Conservation (phyloP, 2,113 vertebrate genomes). For the Crypturellus undulatus region DNA sequence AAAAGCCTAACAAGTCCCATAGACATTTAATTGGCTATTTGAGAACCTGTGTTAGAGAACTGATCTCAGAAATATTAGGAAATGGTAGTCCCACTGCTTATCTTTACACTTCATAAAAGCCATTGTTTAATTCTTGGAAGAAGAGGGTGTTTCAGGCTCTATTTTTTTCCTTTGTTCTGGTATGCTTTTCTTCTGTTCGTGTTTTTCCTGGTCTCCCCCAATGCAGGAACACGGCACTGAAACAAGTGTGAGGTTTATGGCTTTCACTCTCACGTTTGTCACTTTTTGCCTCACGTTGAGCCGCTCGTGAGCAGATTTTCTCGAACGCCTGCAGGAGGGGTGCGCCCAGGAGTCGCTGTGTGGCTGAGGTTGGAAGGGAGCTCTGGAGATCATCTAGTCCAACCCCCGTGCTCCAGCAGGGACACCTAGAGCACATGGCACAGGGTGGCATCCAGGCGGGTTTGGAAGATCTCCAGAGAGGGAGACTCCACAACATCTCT, state of each 20-base stretch:
- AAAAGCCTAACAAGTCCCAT: not conserved
- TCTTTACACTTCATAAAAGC: constrained; percentile 42
- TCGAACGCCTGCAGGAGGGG: not conserved
- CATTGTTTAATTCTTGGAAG: constrained; percentile 58
- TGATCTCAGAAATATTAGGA: constrained; percentile 28
- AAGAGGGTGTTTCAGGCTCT: constrained; percentile 18
- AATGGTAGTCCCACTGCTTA: constrained; percentile 26
- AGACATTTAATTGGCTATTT: not conserved
- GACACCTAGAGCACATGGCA: too few species aligned
- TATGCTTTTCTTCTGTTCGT: constrained; percentile 23
- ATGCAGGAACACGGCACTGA: not conserved
- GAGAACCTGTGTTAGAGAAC: constrained; percentile 1
- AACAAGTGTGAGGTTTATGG: not conserved
- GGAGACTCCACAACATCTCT: too few species aligned
- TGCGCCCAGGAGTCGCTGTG: rapidly evolving
- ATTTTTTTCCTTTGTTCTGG: constrained; percentile 2
- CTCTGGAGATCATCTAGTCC: too few species aligned
- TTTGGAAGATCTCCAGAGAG: too few species aligned
- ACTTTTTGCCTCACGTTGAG: not conserved
- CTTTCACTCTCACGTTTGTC: not conserved
- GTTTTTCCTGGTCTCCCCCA: not conserved
- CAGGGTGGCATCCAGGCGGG: too few species aligned
- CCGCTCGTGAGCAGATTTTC: not conserved
- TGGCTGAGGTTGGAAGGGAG: too few species aligned
- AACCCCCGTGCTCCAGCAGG: too few species aligned